phyloP scores from a whole-genome alignment of 2,888 invertebrate genomes.

The Axea sp. region DNA sequence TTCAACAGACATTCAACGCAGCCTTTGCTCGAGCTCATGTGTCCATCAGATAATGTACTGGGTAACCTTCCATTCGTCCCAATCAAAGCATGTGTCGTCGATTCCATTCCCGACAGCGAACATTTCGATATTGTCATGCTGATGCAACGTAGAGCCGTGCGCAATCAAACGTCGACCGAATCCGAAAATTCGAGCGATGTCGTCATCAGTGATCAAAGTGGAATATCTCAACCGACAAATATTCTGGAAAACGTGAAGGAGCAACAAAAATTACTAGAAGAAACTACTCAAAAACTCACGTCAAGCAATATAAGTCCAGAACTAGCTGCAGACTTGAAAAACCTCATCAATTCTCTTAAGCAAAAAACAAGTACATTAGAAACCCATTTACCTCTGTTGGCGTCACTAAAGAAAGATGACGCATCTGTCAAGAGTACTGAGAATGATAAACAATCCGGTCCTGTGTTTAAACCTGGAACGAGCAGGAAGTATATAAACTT shows the following conservation, averaged over 20 bases:
- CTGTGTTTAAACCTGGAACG: slow-evolving; percentile 18
- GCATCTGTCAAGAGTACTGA: too few relatives aligned
- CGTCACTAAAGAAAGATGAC: too few relatives aligned
- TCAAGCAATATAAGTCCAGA: slow-evolving; percentile 21
- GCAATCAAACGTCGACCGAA: slow-evolving; percentile 46
- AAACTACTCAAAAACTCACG: slow-evolving; percentile 36
- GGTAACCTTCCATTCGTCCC: slow-evolving; percentile 75
- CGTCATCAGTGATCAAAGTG: too few relatives aligned
- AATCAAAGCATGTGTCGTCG: slow-evolving; percentile 73
- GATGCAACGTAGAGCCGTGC: slow-evolving; percentile 73
- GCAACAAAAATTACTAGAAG: slow-evolving; percentile 51
- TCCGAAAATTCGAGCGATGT: too few relatives aligned
- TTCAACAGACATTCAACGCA: slow-evolving; percentile 75
- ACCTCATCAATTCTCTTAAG: slow-evolving; percentile 25
- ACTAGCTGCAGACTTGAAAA: slow-evolving; percentile 31
- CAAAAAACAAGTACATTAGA: slow-evolving; percentile 40
- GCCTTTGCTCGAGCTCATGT: slow-evolving; percentile 73
- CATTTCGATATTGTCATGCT: slow-evolving; percentile 74
- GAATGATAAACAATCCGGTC: too few relatives aligned
- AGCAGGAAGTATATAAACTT: slow-evolving; percentile 43
- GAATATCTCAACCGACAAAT: slow-evolving; percentile 15
- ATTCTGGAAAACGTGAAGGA: slow-evolving; percentile 53
- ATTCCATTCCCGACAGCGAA: slow-evolving; percentile 73
- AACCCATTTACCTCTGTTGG: slow-evolving; percentile 1
- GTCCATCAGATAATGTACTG: slow-evolving; percentile 68